Evolutionary conservation across 1,140 invertebrate species (phyloP).

Genomic region (Brachionus asplanchnoidis): DNA sequence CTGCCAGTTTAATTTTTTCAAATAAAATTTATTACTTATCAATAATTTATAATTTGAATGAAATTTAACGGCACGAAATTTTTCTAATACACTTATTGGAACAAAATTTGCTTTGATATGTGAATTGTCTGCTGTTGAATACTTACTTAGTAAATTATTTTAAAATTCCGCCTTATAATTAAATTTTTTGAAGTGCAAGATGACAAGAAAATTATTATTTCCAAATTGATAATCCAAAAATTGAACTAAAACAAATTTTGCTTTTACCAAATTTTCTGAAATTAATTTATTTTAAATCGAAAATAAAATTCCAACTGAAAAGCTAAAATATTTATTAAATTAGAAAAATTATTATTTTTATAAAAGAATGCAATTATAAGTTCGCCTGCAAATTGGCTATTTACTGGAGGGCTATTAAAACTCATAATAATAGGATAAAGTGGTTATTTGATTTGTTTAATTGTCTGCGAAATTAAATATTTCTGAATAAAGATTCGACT

Average conservation of each 20-base stretch:
- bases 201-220: neutral
- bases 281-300: neutral
- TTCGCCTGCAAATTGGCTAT: neutral
- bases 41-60: too few species aligned
- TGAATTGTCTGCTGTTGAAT: neutral
- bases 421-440: neutral
- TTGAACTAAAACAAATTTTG: neutral
- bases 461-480: neutral
- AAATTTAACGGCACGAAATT: too few species aligned
- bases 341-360: neutral
- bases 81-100: neutral
- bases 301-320: neutral
- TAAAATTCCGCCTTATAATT: neutral
- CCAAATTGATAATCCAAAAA: neutral
- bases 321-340: neutral
- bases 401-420: neutral
- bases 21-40: too few species aligned
- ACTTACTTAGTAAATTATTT: neutral
- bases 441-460: neutral
- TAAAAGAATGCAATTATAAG: neutral
- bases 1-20: too few species aligned
- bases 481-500: neutral
- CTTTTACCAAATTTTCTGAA: neutral
- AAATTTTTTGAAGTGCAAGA: neutral
- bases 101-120: neutral